Base-by-base conservation (phyloP, 2,888 invertebrate genomes). In the Orchestes rusci region DNA sequence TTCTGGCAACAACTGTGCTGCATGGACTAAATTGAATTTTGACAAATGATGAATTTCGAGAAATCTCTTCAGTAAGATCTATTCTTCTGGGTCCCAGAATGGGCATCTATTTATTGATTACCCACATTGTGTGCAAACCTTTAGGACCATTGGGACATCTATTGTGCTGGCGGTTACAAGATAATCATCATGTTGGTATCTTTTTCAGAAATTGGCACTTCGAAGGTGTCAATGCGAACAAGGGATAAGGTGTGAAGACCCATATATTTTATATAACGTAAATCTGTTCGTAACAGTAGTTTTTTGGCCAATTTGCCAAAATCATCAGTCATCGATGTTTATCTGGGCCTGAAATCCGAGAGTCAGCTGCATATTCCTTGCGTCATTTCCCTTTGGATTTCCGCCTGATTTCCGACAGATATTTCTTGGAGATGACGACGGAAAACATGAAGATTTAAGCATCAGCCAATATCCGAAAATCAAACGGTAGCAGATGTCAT, bases 281-380 rank as follows among this genome's bases (percentile, higher is more conserved):
- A 23, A 23, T 23, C 10, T 23, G 23, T 23, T 23, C 23, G 23
- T 7, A n/a, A n/a, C n/a, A 31, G 13, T 15, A 33, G 27, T 40
- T 49, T 53, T 48, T 48, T 51, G 45, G 49, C 52, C 55, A 56
- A 56, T 56, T 56, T 56, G 50, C 50, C 56, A 42, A 41, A 27
- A 52, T 59, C 60, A 65, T 67, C 65, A 65, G 59, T 67, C 61
- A 67, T 66, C 66, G 63, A 66, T 66, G 64, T 66, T 63, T 63
- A 64, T 56, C 59, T 63, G 65, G 62, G 64, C 61, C 59, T 63
- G 56, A 49, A 49, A 49, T 55, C 43, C 45, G 54, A 55, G 60
- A 65, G 64, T 65, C 66, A 63, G 66, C 63, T 60, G 63, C 64
- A 59, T 55, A 60, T 64, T 66, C 62, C 59, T 57, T 63, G 59